These are phyloP conservation scores for Boulengeromyrus knoepffleri DNA, from an alignment of 2,113 vertebrate genomes.

Conservation along the genomic window DNA sequence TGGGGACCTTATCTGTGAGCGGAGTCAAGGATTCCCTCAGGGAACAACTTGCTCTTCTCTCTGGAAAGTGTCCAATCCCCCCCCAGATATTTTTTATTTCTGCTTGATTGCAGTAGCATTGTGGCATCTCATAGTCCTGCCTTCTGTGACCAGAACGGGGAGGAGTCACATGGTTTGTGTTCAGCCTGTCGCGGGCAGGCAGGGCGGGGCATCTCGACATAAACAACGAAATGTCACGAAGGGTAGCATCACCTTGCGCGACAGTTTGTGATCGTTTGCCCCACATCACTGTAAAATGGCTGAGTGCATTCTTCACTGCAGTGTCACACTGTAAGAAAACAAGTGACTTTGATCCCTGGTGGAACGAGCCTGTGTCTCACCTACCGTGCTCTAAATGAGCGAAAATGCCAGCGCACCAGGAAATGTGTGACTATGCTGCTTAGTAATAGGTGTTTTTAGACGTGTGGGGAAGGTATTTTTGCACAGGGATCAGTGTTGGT, in stretches of 20 bases:
- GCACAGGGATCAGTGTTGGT: not conserved
- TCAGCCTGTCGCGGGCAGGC: not conserved
- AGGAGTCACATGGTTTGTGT: not conserved
- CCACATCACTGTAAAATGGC: not conserved
- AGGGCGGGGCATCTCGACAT: not conserved
- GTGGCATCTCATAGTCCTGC: not conserved
- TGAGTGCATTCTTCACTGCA: not conserved
- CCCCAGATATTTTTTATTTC: not conserved
- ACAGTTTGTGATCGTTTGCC: not conserved
- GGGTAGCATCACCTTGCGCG: not conserved
- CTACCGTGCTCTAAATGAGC: not conserved
- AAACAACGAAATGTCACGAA: not conserved
- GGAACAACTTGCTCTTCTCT: not conserved
- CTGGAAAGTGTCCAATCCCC: constrained; percentile 3
- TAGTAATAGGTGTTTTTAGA: not conserved
- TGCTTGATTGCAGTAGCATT: not conserved
- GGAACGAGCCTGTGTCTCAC: not conserved
- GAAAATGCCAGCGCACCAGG: not conserved
- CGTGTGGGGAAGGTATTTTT: not conserved
- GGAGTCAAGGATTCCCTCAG: not conserved
- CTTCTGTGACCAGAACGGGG: no score
- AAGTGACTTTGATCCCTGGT: not conserved
- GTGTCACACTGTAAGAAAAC: not conserved
- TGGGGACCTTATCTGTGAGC: constrained; percentile 1
- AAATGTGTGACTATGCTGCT: not conserved